Base-by-base conservation (phyloP, 2,113 vertebrate species). In the Cyprinus carpio region DNA sequence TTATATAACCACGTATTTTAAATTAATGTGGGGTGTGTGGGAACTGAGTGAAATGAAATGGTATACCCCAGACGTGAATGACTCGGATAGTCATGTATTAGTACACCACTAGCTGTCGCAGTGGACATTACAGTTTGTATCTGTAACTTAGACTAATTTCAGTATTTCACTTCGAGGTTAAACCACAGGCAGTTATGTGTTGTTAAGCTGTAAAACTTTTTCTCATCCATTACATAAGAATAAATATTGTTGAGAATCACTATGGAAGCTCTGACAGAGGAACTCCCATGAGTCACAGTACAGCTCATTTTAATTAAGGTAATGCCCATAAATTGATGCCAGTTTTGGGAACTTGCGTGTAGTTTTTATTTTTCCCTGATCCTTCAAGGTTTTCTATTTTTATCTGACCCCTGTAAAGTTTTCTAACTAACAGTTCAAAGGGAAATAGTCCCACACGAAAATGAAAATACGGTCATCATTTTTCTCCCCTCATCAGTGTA, bases 91-190 rank as follows among this genome's bases (percentile, higher is more conserved):
- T n/a, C n/a, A n/a, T 62, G 58, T 62, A 18, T 56, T n/a, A n/a
- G 18, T 79, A 62, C n/a, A 23, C 56, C 76, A 60, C 76, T 79
- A 79, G 76, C 40, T 62, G 76, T 79, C 56, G 34, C 12, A 34
- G 29, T 58, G 23, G 51, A n/a, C 75, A 16, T 60, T n/a, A 25
- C 12, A 81, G 34, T 46, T 64, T 43, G 51, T 6, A 34, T 56
- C 8, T 56, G 12, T 13, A 58, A 20, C 5, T 25, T 49, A 51
- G 15, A 46, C 51, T 18, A 1, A 29, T 16, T 7, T 27, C 25
- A 16, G 29, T 9, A 71, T 6, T 13, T 40, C 10, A 10, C 4
- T n/a, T 72, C 34, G 23, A 18, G 51, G 18, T 2, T 58, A 13
- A n/a, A 58, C 29, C 10, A 2, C 49, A 76, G 27, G 18, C 5